These are phyloP conservation scores for Cenopis cana DNA, from an alignment of 2,888 invertebrate genomes.

Conservation along the genomic window DNA sequence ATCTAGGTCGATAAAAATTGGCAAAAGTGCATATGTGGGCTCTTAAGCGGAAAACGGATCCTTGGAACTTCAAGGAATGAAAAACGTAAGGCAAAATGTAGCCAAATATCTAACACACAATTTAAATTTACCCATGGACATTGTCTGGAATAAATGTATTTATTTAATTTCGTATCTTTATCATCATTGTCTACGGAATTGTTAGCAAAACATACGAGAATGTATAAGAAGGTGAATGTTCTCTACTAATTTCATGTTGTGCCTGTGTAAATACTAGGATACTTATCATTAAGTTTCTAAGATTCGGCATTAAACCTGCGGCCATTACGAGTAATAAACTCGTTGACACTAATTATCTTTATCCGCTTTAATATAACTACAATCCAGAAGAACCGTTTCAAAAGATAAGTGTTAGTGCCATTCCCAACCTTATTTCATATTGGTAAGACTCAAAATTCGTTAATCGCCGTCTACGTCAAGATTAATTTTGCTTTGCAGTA, in stretches of 20 bases:
- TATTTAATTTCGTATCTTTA: too few relatives aligned
- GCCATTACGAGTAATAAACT: neutral
- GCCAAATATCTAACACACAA: too few relatives aligned
- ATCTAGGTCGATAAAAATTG: too few relatives aligned
- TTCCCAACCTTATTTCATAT: neutral
- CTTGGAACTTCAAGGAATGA: too few relatives aligned
- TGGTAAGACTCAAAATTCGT: neutral
- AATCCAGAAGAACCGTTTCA: neutral
- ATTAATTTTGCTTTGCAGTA: neutral
- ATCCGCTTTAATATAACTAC: neutral
- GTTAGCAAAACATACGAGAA: too few relatives aligned
- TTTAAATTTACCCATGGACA: too few relatives aligned
- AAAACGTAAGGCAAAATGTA: too few relatives aligned
- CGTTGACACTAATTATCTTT: neutral
- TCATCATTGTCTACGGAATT: too few relatives aligned
- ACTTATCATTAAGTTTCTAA: neutral
- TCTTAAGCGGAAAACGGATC: too few relatives aligned
- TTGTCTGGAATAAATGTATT: too few relatives aligned
- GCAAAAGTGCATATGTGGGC: too few relatives aligned
- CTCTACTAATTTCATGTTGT: neutral
- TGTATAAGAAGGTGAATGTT: too few relatives aligned
- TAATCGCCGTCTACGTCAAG: neutral
- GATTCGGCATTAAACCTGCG: neutral
- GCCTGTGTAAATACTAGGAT: neutral
- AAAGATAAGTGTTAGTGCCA: neutral